A percentile compares a stretch with the other conserved stretches of the same genome.
Evolutionary conservation across 2,113 vertebrate genomes (phyloP).

Genomic region (Mungos mungo): DNA sequence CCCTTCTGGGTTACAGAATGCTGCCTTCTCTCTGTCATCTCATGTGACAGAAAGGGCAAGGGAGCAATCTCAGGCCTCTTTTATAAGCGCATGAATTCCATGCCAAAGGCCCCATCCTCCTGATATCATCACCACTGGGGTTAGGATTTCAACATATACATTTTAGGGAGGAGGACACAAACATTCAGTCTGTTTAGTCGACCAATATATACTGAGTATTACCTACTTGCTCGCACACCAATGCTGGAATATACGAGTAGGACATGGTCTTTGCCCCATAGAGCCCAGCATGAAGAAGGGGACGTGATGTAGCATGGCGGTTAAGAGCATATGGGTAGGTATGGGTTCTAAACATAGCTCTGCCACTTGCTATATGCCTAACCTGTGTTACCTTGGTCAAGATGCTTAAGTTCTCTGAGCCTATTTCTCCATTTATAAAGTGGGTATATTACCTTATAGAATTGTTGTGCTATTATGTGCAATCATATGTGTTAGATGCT

Average conservation of each 20-base stretch:
- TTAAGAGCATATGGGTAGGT: neutral
- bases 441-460: neutral
- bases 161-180: neutral
- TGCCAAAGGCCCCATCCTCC: neutral
- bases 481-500: neutral
- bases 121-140: neutral
- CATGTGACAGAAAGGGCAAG: neutral
- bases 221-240: neutral
- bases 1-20: neutral
- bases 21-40: neutral
- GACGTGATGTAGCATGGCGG: rapidly evolving
- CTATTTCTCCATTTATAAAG: neutral
- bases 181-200: neutral
- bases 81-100: neutral
- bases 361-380: neutral
- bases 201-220: neutral
- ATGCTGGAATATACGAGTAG: neutral
- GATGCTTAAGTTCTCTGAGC: neutral
- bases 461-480: neutral
- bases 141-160: neutral
- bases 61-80: neutral
- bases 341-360: neutral
- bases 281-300: neutral
- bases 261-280: neutral
- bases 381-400: neutral